Base-by-base conservation (phyloP, 2,888 invertebrate genomes). In the Priocnemis perturbator region DNA sequence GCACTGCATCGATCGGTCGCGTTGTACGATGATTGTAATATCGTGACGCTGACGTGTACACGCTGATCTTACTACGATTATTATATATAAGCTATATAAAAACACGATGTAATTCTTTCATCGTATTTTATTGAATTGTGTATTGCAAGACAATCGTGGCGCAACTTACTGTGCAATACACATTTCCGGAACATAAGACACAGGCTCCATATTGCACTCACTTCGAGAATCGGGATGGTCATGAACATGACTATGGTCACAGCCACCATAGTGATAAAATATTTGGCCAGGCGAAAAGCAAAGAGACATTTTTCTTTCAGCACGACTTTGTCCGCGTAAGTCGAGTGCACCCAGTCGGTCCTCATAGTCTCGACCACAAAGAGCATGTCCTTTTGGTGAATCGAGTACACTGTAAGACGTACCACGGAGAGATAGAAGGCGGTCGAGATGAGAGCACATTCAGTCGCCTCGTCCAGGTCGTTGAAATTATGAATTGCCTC, bases 391-490 rank as follows among this genome's bases (percentile, higher is more conserved):
- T 76, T 73, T 37, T 71, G 73, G 23, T 83, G 75, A 1, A 67
- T 21, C 26, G 75, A 62, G 52, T 83, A 85, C 3, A 83, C 67
- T 7, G 74, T 15, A 23, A 84, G 15, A 5, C 88, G 82, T 20
- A 86, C 52, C 1, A 82, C 2, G 15, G 73, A 56, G 3, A 88
- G 71, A 66, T 67, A 77, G 60, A 79, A 79, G 0, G 82, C 82
- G 0, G 78, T 76, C 17, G 68, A 69, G 20, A 85, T 60, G 2
- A 86, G 58, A n/a, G 78, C 79, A 64, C 85, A 83, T 61, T 86
- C 87, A 11, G 85, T 85, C 0, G 83, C 79, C 37, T 85, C 83
- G 60, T 82, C 80, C 64, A 88, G 68, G 53, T 86, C 66, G 9
- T 79, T 65, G 26, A 78, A 66, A 52, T 81, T 76, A 37, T 73